Percentiles rank a stretch among this genome's conserved stretches.
Evolutionary conservation across 1,140 invertebrate genomes (phyloP).

Genomic region (Neodiprion virginianus): DNA sequence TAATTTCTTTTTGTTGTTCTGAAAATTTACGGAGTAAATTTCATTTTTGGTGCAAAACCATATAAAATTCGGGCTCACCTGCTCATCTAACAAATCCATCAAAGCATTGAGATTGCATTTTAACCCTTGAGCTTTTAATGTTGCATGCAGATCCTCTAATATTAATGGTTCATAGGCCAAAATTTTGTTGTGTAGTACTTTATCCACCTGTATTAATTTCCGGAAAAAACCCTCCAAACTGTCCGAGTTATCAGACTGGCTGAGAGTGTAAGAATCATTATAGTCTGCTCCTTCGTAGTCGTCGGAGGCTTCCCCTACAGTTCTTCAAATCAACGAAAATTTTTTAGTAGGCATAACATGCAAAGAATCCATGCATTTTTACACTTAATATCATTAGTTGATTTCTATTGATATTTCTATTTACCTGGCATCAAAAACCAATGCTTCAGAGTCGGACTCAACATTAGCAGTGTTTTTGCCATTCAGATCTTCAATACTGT

Average conservation of each 20-base stretch:
- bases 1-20: constrained; percentile 3
- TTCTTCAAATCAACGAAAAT: constrained; percentile 18
- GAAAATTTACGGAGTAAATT: not conserved
- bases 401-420: too few relatives aligned
- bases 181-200: constrained; percentile 53
- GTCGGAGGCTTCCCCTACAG: constrained; percentile 15
- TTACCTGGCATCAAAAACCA: not conserved
- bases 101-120: constrained; percentile 54
- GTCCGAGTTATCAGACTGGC: constrained; percentile 17
- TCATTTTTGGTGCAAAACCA: not conserved
- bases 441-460: not conserved
- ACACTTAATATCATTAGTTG: too few relatives aligned
- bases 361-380: too few relatives aligned
- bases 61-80: constrained; percentile 45
- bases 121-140: constrained; percentile 50
- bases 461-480: not conserved
- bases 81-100: constrained; percentile 60
- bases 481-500: not conserved
- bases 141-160: constrained; percentile 49
- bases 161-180: constrained; percentile 61
- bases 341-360: constrained; percentile 11
- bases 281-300: constrained; percentile 39
- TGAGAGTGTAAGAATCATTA: constrained; percentile 25
- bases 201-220: constrained; percentile 45
- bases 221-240: constrained; percentile 45